A percentile compares a stretch with the other conserved stretches of the same genome.
Evolutionary conservation across 1,140 invertebrate species (phyloP).

Genomic region (Pinna nobilis): DNA sequence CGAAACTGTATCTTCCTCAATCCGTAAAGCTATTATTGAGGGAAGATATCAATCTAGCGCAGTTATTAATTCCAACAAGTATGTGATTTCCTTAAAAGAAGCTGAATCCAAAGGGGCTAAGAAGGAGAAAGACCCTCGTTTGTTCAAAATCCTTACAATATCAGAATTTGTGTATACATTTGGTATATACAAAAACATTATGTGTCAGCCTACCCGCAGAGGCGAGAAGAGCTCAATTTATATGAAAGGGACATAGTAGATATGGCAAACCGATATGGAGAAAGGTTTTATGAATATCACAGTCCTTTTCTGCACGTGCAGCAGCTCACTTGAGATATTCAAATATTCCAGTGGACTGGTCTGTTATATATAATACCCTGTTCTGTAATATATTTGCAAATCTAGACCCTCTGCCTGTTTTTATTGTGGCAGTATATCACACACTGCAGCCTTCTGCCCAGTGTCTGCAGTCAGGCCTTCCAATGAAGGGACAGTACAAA

Average conservation of each 20-base stretch:
- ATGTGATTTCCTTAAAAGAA: not conserved
- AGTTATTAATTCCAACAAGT: not conserved
- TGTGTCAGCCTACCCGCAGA: constrained; percentile 14
- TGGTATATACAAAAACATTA: constrained; percentile 14
- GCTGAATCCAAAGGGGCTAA: not conserved
- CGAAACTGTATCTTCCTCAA: not conserved
- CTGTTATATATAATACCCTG: constrained; percentile 9
- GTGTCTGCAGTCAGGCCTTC: not conserved
- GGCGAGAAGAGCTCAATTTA: constrained; percentile 7
- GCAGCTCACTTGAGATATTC: constrained; percentile 8
- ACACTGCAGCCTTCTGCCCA: not conserved
- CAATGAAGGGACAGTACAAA: not conserved
- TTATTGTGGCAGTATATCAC: not conserved
- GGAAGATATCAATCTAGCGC: not conserved
- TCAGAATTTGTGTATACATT: constrained; percentile 19
- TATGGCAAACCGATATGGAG: constrained; percentile 21
- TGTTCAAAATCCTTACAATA: not conserved
- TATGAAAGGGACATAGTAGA: constrained; percentile 26
- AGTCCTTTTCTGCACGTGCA: constrained; percentile 3
- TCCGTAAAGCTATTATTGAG: not conserved
- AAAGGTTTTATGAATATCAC: constrained; percentile 24
- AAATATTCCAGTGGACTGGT: constrained; percentile 20
- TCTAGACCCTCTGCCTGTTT: not conserved
- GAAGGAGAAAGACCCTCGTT: constrained; percentile 4
- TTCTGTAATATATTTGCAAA: constrained; percentile 20